Conservation (phyloP, 2,797 vertebrate species). For the Clarias laeviceps region DNA sequence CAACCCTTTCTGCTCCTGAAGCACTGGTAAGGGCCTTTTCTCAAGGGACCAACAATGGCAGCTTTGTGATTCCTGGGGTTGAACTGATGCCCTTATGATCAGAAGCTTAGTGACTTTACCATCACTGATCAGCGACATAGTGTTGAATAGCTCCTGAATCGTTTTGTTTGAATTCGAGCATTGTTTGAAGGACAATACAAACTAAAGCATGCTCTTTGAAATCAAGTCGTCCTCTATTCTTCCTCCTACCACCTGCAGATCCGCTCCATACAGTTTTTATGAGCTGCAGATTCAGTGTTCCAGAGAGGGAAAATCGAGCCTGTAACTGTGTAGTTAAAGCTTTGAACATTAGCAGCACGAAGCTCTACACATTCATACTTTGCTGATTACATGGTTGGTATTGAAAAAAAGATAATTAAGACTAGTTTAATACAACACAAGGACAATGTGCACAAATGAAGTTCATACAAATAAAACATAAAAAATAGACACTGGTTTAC, state of each 20-base stretch:
- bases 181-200: neutral
- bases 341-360: neutral
- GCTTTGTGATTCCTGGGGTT: neutral
- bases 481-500: neutral
- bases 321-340: neutral
- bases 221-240: neutral
- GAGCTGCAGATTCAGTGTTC: neutral
- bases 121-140: neutral
- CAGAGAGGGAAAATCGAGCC: neutral
- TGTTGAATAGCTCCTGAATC: no score
- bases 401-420: neutral
- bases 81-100: neutral
- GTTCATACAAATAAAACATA: neutral
- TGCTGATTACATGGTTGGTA: no score
- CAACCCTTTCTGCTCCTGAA: no score
- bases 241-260: conserved; percentile 4
- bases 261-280: conserved; percentile 14
- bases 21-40: neutral
- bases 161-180: neutral
- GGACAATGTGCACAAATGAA: neutral
- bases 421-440: neutral
- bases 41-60: neutral
- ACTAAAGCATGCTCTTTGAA: conserved; percentile 16
- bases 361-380: neutral
- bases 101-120: neutral